Base-by-base conservation (phyloP, 2,888 invertebrate genomes). In the Odontocolon sp. region DNA sequence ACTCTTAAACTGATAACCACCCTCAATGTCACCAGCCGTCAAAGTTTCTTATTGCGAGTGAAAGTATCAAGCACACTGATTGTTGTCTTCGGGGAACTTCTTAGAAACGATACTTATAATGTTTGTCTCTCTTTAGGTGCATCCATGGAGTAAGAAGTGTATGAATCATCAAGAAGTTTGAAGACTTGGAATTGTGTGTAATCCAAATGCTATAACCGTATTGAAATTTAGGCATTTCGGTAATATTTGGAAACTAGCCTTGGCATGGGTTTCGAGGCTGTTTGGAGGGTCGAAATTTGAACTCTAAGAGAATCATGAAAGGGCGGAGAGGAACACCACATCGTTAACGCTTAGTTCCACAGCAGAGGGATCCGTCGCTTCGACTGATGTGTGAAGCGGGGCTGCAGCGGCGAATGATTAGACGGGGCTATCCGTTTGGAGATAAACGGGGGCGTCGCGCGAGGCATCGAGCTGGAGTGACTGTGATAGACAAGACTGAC, bases 1-100 rank as follows among this genome's bases (percentile, higher is more conserved):
- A 72, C 61, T 54, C 63, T 57, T 57, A 38, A 2, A 47, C 67
- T 36, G 77, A 77, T 77, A 77, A 64, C 50, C 11, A 3, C 14
- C 6, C 38, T 23, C 31, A 50, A 28, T 6, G 9, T 71, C 63
- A 78, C 56, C 71, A 31, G 59, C 45, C 75, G 75, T 75, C 70
- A 63, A 50, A 47, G 26, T 14, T 38, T 18, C 33, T 45, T 31
- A 59, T 28, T 42, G 18, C 45, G 36, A 16, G 64, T 33, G 31
- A 26, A 59, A 38, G 54, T 54, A 54, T 36, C 33, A 8, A 33
- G 38, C 36, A n/a, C 36, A 21, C 11, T 31, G 5, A 14, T 50
- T 4, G 31, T 4, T 31, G 2, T 5, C 31, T 33, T 38, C 21
- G 36, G 21, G 23, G 64, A 23, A 36, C 50, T 64, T 50, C 38